phyloP scores from a whole-genome alignment of 1,140 invertebrate species.

The Patella vulgata region DNA sequence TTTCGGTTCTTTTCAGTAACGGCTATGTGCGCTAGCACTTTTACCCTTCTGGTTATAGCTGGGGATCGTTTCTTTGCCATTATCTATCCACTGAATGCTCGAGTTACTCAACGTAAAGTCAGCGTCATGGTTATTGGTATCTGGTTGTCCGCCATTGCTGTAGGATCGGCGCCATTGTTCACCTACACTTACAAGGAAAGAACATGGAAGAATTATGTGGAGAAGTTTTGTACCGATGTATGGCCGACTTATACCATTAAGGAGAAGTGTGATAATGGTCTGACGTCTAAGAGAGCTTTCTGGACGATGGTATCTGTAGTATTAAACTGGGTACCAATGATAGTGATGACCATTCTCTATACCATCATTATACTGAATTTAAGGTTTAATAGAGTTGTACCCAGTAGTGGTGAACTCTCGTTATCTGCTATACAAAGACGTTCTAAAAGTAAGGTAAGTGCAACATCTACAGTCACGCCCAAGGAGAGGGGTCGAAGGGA shows the following conservation, averaged over 20 bases:
- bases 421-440: slow-evolving; percentile 46
- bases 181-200: slow-evolving; percentile 55
- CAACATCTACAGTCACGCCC: background rate
- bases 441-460: slow-evolving; percentile 49
- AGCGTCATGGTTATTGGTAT: slow-evolving; percentile 60
- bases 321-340: slow-evolving; percentile 69
- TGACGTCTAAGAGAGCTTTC: slow-evolving; percentile 53
- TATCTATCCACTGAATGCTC: slow-evolving; percentile 67
- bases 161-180: slow-evolving; percentile 64
- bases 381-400: slow-evolving; percentile 41
- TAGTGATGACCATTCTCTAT: slow-evolving; percentile 67
- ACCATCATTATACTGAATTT: slow-evolving; percentile 65
- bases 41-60: slow-evolving; percentile 68
- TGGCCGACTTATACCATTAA: slow-evolving; percentile 38
- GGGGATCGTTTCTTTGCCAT: slow-evolving; percentile 70
- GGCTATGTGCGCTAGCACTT: slow-evolving; percentile 67
- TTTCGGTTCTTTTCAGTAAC: slow-evolving; percentile 58
- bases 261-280: slow-evolving; percentile 40
- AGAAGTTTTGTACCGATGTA: slow-evolving; percentile 52
- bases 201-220: slow-evolving; percentile 46
- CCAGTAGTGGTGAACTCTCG: slow-evolving; percentile 35
- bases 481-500: background rate
- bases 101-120: slow-evolving; percentile 65
- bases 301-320: slow-evolving; percentile 66
- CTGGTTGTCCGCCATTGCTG: slow-evolving; percentile 63